Conservation (phyloP, 1,140 invertebrate genomes). For the Trissolcus basalis region DNA sequence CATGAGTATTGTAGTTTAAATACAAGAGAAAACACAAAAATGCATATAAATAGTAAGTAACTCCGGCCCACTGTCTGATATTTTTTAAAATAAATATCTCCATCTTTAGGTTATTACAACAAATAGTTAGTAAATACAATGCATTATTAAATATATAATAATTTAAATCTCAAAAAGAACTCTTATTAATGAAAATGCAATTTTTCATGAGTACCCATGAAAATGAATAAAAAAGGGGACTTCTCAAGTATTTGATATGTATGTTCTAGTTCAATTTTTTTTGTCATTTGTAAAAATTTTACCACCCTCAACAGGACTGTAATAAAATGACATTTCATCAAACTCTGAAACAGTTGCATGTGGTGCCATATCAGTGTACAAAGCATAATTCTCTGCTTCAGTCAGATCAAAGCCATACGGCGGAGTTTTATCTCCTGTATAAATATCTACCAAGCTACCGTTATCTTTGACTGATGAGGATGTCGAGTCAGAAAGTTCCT, state of each 20-base stretch:
- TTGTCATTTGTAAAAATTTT: slow-evolving; percentile 76
- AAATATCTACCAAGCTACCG: slow-evolving; percentile 37
- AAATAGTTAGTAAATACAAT: no score
- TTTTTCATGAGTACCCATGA: not conserved
- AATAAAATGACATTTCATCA: slow-evolving; percentile 90
- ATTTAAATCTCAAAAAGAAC: no score
- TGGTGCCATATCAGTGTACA: slow-evolving; percentile 89
- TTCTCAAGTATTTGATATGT: no score
- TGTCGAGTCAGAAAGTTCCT: slow-evolving; percentile 51
- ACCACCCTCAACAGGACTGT: slow-evolving; percentile 87
- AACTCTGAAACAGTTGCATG: slow-evolving; percentile 90
- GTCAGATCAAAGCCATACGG: slow-evolving; percentile 80
- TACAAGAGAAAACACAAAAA: no score
- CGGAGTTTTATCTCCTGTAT: slow-evolving; percentile 67
- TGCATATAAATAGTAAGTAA: no score
- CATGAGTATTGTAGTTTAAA: no score
- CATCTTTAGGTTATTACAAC: no score
- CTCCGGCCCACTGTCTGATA: no score
- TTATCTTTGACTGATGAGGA: slow-evolving; percentile 19
- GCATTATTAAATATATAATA: no score
- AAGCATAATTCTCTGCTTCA: slow-evolving; percentile 89
- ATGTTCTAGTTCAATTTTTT: slow-evolving; percentile 21
- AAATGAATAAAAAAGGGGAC: slow-evolving; percentile 6
- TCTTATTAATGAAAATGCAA: no score
- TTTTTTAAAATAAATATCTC: no score